Conservation (phyloP, 2,113 vertebrate genomes). For the Geothlypis trichas region DNA sequence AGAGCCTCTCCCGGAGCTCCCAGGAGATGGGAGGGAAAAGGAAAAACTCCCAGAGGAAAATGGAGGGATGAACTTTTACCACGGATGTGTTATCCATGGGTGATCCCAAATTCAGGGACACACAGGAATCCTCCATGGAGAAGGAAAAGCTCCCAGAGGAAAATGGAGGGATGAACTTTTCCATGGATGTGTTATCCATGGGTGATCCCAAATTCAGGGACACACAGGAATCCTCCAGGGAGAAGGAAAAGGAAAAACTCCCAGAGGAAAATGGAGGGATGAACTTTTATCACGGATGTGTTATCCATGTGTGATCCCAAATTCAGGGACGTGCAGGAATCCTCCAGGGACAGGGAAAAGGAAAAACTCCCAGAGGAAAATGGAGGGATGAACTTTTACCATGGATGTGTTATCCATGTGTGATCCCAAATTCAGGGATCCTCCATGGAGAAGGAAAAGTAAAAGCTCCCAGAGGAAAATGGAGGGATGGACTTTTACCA, state of each 20-base stretch:
- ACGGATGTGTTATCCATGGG: accelerated
- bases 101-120: not conserved
- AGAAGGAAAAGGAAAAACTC: not conserved
- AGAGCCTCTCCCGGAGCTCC: not conserved
- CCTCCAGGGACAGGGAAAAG: not conserved
- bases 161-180: not conserved
- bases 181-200: accelerated
- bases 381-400: not conserved
- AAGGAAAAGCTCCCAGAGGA: not conserved
- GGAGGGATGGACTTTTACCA: not conserved
- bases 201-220: not conserved
- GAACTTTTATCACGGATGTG: accelerated
- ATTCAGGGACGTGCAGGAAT: accelerated
- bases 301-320: accelerated
- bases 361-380: not conserved
- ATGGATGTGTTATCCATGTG: accelerated
- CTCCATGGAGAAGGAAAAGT: not conserved
- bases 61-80: not conserved
- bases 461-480: not conserved
- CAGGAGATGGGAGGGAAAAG: not conserved
- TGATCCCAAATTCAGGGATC: not conserved
- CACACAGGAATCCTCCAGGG: accelerated
- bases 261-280: not conserved
- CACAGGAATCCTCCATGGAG: not conserved
- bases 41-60: not conserved